phyloP scores from a whole-genome alignment of 2,113 vertebrate genomes.

The Plecotus auritus region DNA sequence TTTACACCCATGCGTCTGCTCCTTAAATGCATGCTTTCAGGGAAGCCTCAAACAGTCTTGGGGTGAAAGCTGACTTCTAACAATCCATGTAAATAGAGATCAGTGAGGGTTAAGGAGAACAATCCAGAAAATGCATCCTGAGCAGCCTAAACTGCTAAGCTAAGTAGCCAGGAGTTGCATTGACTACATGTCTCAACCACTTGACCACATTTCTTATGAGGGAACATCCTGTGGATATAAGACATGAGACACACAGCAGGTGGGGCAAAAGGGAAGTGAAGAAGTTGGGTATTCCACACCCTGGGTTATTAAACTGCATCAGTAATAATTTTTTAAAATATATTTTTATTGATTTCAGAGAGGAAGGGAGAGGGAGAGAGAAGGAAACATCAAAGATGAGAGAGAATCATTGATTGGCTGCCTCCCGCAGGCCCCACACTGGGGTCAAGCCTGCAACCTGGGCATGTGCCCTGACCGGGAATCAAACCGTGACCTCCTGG shows the following conservation, averaged over 20 bases:
- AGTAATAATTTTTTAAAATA: background rate
- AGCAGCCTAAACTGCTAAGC: background rate
- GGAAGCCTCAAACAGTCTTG: background rate
- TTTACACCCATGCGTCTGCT: background rate
- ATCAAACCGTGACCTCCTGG: too few species aligned
- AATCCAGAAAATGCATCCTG: slow-evolving; percentile 9
- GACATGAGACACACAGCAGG: background rate
- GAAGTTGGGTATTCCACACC: background rate
- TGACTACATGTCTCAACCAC: slow-evolving; percentile 22
- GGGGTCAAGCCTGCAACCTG: too few species aligned
- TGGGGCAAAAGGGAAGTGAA: slow-evolving; percentile 13
- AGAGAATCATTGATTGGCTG: too few species aligned
- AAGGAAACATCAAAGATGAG: too few species aligned
- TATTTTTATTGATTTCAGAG: background rate
- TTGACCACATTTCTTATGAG: slow-evolving; percentile 21
- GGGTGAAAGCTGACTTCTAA: background rate
- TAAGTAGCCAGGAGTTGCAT: background rate
- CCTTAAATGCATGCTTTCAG: background rate
- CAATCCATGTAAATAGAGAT: background rate
- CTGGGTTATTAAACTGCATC: background rate
- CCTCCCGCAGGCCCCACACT: too few species aligned
- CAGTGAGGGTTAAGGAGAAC: background rate
- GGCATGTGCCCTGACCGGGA: too few species aligned
- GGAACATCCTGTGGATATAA: background rate
- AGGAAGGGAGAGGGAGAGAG: too few species aligned